These are phyloP conservation scores for Castor canadensis DNA, from an alignment of 2,113 vertebrate genomes.

Conservation along the genomic window DNA sequence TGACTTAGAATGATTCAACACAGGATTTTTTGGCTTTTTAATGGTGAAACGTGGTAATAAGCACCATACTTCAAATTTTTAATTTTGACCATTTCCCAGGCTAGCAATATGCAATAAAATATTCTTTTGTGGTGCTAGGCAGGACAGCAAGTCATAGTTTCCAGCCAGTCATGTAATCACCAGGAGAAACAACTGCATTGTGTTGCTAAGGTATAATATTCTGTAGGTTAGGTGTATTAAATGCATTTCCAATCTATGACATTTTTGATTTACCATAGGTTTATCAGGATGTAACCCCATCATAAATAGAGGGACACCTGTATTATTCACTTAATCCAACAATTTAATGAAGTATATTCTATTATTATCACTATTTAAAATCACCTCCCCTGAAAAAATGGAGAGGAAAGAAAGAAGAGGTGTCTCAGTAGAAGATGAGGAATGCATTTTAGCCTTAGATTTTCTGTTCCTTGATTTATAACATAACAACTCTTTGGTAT, in stretches of 20 bases:
- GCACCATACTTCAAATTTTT: background rate
- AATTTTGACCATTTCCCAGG: background rate
- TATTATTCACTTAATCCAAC: background rate
- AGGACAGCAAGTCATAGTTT: too few species aligned
- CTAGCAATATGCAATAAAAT: background rate
- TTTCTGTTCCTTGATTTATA: background rate
- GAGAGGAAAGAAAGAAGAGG: background rate
- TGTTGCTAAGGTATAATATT: background rate
- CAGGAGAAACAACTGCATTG: background rate
- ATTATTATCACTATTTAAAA: slow-evolving; percentile 42
- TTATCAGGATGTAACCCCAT: background rate
- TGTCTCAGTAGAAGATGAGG: background rate
- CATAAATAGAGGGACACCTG: background rate
- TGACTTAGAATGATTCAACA: background rate
- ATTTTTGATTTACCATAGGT: background rate
- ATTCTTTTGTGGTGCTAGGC: background rate
- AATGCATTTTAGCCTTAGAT: background rate
- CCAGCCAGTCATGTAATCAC: background rate
- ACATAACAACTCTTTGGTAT: background rate
- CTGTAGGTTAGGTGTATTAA: background rate
- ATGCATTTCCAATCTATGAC: background rate
- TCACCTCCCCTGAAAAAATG: background rate
- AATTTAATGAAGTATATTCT: background rate
- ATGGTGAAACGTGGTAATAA: background rate
- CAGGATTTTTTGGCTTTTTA: background rate